phyloP scores from a whole-genome alignment of 2,888 invertebrate genomes.

The Stenchaetothrips biformis region DNA sequence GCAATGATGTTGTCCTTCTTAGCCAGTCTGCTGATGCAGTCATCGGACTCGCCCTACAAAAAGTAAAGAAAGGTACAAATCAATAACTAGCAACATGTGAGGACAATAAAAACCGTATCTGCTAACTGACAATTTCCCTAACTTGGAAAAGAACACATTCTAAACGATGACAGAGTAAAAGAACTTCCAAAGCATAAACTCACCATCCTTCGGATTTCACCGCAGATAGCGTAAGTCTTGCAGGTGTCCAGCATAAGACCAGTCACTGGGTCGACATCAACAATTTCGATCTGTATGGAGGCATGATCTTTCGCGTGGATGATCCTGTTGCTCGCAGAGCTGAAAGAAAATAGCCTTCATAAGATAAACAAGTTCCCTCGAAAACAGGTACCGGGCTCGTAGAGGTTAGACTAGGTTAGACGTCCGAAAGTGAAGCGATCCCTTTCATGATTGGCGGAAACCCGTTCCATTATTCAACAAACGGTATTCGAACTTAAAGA shows the following conservation, averaged over 20 bases:
- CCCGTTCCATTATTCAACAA: not conserved
- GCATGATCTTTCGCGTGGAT: slow-evolving; percentile 99
- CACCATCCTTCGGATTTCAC: slow-evolving; percentile 92
- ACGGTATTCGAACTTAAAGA: not conserved
- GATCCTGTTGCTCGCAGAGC: slow-evolving; percentile 97
- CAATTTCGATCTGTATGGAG: slow-evolving; percentile 93
- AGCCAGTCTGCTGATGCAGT: not conserved
- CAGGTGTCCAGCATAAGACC: slow-evolving; percentile 83
- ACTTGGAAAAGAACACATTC: too few relatives aligned
- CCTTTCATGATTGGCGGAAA: not conserved
- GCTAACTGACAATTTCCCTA: too few relatives aligned
- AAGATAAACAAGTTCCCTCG: too few relatives aligned
- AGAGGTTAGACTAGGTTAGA: not conserved
- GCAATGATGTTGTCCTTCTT: too few relatives aligned
- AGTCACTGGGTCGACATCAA: slow-evolving; percentile 89
- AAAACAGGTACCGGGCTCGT: not conserved
- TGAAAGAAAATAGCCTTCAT: slow-evolving; percentile 44
- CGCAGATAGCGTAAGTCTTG: slow-evolving; percentile 95
- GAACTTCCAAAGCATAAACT: slow-evolving; percentile 30
- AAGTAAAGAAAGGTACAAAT: slow-evolving; percentile 33
- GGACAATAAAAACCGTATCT: too few relatives aligned
- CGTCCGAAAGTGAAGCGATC: not conserved
- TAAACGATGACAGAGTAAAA: too few relatives aligned
- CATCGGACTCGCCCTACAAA: not conserved
- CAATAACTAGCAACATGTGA: slow-evolving; percentile 38